Base-by-base conservation (phyloP, 37 sponge, comb jelly and placozoan species). In the Oscarella lobularis region DNA sequence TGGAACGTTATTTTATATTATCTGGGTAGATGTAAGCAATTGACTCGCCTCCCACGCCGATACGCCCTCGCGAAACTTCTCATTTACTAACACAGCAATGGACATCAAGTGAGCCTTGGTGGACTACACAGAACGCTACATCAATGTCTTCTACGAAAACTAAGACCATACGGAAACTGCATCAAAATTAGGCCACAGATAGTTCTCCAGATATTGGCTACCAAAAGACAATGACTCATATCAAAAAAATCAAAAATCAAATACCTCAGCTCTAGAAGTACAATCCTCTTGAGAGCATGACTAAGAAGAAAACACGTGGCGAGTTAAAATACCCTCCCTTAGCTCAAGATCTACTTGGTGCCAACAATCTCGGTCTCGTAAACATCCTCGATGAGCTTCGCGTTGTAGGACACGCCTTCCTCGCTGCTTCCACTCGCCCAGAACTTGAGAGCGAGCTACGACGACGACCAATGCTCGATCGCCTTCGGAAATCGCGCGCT, bases 151-250 rank as follows among this genome's bases (percentile, higher is more conserved):
- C 35, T 3, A 1, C n/a, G 75, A 0, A 37, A 33, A 33, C 27
- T 14, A 40, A 31, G 27, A 1, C 37, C 65, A 70, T 40, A 87
- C 85, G 38, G 73, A 35, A 3, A 73, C 86, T 9, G 86, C 82
- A 32, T 84, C 78, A 77, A 93, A 96, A 67, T 83, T 73, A 0
- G 91, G 94, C 98, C 98, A 96, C 40, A 96, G 81, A 74, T 88
- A 93, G 37, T 93, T 83, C 83, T 96, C 98, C 73, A 96, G 85
- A 76, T 96, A 96, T 75, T 96, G 98, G 74, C 94, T 93, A 20
- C 60, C 9, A 48, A 48, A n/a, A n/a, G n/a, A n/a, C n/a, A 27
- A 54, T 27, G 65, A 54, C 27, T 27, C 27, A 27, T 27, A 54
- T 27, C 27, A 27, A 27, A 54, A 27, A 54, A 27, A 27, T 27